These are phyloP conservation scores for Amphiprion clarkii DNA, from an alignment of 2,797 vertebrate species.

Conservation along the genomic window DNA sequence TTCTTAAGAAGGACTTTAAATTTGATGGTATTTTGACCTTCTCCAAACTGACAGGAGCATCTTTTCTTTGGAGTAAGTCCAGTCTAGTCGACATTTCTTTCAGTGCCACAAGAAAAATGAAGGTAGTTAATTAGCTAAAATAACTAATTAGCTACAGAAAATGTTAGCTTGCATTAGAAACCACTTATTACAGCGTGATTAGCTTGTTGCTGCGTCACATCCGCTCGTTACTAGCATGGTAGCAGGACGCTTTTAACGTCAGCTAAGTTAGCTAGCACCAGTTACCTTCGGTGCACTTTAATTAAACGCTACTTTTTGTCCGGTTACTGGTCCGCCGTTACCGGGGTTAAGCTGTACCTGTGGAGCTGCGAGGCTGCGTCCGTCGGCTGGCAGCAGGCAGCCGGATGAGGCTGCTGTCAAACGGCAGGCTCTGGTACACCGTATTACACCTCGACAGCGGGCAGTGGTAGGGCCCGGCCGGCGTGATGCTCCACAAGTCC, in stretches of 20 bases:
- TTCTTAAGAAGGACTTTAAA: no score
- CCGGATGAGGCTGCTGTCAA: constrained; percentile 38
- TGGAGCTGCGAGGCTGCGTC: background rate
- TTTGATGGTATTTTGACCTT: no score
- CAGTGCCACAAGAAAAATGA: background rate
- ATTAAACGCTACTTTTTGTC: background rate
- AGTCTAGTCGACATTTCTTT: background rate
- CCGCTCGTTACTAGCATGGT: background rate
- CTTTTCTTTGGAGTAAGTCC: background rate
- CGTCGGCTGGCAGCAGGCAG: background rate
- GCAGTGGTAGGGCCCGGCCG: constrained; percentile 81
- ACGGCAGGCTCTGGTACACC: constrained; percentile 78
- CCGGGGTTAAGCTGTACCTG: constrained; percentile 46
- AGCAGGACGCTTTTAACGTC: background rate
- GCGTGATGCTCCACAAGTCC: constrained; percentile 81
- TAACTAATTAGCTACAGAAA: background rate
- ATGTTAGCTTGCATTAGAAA: background rate
- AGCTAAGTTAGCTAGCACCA: constrained; percentile 6
- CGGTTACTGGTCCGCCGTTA: background rate
- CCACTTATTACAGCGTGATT: background rate
- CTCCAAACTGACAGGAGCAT: background rate
- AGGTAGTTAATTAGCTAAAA: background rate
- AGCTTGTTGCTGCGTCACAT: background rate
- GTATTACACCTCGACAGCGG: constrained; percentile 80
- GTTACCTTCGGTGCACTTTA: background rate